phyloP scores from a whole-genome alignment of 2,797 vertebrate species.

The Myiotriccus ornatus region DNA sequence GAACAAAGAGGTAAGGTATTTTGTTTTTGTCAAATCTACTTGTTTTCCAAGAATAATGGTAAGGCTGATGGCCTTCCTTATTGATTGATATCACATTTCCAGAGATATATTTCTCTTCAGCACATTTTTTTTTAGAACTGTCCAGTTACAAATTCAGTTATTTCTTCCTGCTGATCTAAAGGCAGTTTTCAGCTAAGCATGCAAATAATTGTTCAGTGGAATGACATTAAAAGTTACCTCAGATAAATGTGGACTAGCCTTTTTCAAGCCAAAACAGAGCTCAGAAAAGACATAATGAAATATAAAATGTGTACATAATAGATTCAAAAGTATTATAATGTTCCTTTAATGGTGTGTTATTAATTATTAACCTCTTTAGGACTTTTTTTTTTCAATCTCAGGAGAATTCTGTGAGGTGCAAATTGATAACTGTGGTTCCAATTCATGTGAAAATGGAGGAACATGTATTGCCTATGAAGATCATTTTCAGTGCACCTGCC shows the following conservation, averaged over 20 bases:
- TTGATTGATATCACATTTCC: not conserved
- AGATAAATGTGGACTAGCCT: not conserved
- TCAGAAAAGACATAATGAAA: not conserved
- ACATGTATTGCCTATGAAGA: constrained; percentile 74
- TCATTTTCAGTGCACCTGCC: constrained; percentile 79
- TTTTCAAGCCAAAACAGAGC: not conserved
- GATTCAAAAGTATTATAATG: accelerated
- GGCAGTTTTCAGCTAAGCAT: not conserved
- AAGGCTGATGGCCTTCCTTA: not conserved
- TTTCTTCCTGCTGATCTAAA: not conserved
- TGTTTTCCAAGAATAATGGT: not conserved
- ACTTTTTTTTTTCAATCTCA: constrained; percentile 19
- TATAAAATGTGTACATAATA: not conserved
- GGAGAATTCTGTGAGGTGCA: constrained; percentile 78
- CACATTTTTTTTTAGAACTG: not conserved
- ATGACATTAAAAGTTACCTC: not conserved
- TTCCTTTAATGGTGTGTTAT: not conserved
- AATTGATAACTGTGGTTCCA: constrained; percentile 75
- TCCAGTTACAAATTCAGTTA: not conserved
- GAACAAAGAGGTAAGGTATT: not conserved
- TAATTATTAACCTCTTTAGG: not conserved
- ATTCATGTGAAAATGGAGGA: constrained; percentile 80
- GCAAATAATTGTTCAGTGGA: not conserved
- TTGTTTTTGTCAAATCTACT: not conserved
- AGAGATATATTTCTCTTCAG: not conserved